phyloP scores from a whole-genome alignment of 2,113 vertebrate genomes.

The Edolisoma coerulescens region DNA sequence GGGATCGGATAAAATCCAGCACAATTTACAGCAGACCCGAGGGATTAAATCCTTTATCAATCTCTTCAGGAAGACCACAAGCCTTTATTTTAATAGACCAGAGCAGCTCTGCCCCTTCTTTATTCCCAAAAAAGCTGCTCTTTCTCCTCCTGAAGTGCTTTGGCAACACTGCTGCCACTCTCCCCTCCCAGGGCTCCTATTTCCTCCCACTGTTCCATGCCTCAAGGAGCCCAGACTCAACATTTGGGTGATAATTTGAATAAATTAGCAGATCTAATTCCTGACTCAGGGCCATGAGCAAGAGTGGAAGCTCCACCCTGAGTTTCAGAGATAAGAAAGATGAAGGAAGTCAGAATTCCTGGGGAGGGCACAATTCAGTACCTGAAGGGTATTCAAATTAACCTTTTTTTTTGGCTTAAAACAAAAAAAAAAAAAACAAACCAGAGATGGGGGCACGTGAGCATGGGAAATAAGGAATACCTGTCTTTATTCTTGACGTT shows the following conservation, averaged over 20 bases:
- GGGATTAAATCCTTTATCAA: accelerated
- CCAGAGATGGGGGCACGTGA: accelerated
- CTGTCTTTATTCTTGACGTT: conserved; percentile 94
- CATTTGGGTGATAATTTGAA: background rate
- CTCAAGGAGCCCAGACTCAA: background rate
- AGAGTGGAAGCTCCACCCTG: background rate
- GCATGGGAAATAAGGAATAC: conserved; percentile 11
- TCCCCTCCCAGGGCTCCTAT: background rate
- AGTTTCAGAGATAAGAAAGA: background rate
- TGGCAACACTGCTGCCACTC: accelerated
- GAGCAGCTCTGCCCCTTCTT: background rate
- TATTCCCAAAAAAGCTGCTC: background rate
- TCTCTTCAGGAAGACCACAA: background rate
- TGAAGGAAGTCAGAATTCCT: background rate
- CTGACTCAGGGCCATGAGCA: background rate
- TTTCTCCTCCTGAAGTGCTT: background rate
- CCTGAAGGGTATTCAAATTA: background rate
- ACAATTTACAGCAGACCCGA: background rate
- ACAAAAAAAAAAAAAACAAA: background rate
- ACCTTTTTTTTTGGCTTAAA: accelerated
- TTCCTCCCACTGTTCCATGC: background rate
- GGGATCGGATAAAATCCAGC: accelerated
- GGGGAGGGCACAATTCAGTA: background rate
- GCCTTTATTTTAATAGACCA: background rate
- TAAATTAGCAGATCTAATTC: background rate